Evolutionary conservation across 1,140 invertebrate species (phyloP).

Genomic region (Anastrepha ludens): DNA sequence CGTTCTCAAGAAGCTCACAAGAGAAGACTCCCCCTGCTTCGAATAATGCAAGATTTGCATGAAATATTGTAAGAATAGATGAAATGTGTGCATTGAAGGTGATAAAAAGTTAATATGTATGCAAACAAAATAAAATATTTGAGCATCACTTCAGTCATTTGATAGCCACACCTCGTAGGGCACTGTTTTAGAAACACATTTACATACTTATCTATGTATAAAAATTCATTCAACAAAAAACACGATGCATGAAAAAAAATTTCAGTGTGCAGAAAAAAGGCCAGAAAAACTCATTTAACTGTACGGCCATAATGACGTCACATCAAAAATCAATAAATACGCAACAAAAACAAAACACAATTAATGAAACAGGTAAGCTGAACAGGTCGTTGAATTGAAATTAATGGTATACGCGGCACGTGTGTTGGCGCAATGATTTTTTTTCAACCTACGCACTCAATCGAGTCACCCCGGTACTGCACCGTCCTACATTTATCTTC

Average conservation of each 20-base stretch:
- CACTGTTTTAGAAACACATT: no score
- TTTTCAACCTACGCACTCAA: neutral
- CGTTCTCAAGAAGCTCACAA: no score
- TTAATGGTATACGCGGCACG: neutral
- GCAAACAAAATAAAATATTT: no score
- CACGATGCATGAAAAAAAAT: no score
- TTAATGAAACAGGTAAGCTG: neutral
- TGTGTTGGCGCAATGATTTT: neutral
- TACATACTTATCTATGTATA: neutral
- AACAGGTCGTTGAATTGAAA: neutral
- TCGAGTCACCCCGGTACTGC: neutral
- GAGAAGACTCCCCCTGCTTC: no score
- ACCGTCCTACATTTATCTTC: neutral
- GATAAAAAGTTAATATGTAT: no score
- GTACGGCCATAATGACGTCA: neutral
- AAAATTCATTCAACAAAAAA: neutral
- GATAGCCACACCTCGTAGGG: no score
- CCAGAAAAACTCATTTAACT: neutral
- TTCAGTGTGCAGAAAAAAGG: neutral
- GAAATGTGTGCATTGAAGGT: no score
- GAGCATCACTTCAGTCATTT: no score
- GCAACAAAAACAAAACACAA: neutral
- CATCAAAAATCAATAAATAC: conserved; percentile 16
- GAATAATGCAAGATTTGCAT: no score
- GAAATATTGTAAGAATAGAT: no score